Percentiles rank a stretch among this genome's conserved stretches.
Conservation (phyloP, 1,140 invertebrate genomes). For the Drosophila kurseongensis region DNA sequence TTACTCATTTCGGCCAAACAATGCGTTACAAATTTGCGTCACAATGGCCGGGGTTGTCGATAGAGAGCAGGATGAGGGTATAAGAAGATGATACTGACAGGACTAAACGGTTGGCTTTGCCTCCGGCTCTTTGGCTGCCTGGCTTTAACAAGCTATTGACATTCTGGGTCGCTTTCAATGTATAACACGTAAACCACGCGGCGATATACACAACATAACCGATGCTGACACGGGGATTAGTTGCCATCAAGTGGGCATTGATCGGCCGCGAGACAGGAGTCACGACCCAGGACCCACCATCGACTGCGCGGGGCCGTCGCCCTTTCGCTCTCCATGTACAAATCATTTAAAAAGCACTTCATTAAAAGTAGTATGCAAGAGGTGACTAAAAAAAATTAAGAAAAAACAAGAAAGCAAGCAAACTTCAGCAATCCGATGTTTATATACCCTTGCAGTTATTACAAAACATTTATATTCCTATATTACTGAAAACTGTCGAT, state of each 20-base stretch:
- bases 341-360: conserved; percentile 22
- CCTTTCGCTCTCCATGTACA: conserved; percentile 27
- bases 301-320: conserved; percentile 5
- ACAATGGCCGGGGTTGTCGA: conserved; percentile 54
- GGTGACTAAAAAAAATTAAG: not conserved
- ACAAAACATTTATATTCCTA: no score
- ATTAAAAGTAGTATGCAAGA: not conserved
- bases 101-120: conserved; percentile 47
- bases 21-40: conserved; percentile 71
- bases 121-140: conserved; percentile 6
- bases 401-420: not conserved
- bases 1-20: conserved; percentile 55
- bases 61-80: conserved; percentile 3
- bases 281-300: conserved; percentile 10
- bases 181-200: conserved; percentile 24
- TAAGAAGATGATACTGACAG: conserved; percentile 12
- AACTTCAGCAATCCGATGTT: no score
- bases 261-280: conserved; percentile 31
- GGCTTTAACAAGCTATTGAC: conserved; percentile 42
- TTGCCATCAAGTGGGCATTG: conserved; percentile 64
- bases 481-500: no score
- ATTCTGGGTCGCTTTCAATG: conserved; percentile 53
- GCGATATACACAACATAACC: conserved; percentile 44
- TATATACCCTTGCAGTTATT: no score
- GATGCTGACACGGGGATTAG: conserved; percentile 71